phyloP scores from a whole-genome alignment of 2,888 invertebrate genomes.

The Cataglyphis livida region DNA sequence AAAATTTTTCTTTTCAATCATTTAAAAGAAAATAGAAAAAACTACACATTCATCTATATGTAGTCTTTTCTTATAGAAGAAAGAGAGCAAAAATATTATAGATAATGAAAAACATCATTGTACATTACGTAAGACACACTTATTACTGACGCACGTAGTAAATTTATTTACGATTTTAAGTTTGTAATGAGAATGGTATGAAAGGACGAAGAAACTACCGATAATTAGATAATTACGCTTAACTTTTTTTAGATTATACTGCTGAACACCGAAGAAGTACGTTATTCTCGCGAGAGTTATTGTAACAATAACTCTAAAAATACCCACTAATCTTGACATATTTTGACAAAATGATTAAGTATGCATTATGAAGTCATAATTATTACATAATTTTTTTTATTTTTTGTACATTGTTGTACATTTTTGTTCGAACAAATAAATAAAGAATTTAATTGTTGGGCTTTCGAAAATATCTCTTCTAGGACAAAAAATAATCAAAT shows the following conservation, averaged over 20 bases:
- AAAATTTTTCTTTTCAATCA: conserved; percentile 16
- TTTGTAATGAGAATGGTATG: background rate
- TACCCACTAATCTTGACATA: background rate
- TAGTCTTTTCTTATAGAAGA: background rate
- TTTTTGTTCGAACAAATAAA: background rate
- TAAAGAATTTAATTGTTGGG: background rate
- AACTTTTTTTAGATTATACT: background rate
- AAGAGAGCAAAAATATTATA: conserved; percentile 11
- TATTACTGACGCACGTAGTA: conserved; percentile 59
- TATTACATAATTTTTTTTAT: background rate
- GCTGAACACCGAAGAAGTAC: background rate
- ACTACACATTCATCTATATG: background rate
- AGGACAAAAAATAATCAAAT: conserved; percentile 30
- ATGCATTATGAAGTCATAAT: background rate
- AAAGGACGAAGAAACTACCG: background rate
- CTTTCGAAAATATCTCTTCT: conserved; percentile 1
- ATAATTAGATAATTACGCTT: background rate
- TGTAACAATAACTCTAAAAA: conserved; percentile 14
- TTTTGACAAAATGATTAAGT: background rate
- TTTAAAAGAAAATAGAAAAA: background rate
- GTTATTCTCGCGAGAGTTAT: background rate
- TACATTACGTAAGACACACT: conserved; percentile 50
- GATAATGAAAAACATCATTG: conserved; percentile 4
- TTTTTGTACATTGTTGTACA: background rate
- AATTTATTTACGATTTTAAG: conserved; percentile 5